A percentile compares a stretch with the other conserved stretches of the same genome.
Conservation (phyloP, 2,888 invertebrate species). For the Hydropsyche betteni region DNA sequence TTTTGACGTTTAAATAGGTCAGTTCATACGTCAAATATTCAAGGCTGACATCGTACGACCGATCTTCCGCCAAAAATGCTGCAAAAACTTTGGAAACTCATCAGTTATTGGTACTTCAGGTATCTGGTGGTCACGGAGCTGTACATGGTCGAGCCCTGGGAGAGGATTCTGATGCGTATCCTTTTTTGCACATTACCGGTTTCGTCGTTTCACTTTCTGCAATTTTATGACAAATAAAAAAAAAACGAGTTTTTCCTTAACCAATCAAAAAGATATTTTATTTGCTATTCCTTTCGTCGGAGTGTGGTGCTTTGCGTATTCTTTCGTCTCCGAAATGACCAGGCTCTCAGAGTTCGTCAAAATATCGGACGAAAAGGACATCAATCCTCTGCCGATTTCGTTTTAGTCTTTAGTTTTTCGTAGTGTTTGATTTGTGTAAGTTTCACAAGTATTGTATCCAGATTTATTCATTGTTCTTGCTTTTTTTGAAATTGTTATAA, state of each 20-base stretch:
- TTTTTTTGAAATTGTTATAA: too few species aligned
- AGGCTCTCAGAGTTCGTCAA: background rate
- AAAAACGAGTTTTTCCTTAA: constrained; percentile 4
- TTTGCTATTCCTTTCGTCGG: constrained; percentile 5
- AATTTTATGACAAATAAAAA: too few species aligned
- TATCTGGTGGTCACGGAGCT: constrained; percentile 70
- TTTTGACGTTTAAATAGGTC: too few species aligned
- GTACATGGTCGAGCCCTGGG: constrained; percentile 75
- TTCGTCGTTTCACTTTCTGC: too few species aligned
- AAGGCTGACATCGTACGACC: too few species aligned
- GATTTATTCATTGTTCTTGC: too few species aligned
- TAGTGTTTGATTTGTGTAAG: too few species aligned
- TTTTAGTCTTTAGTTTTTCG: background rate
- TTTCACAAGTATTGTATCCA: too few species aligned
- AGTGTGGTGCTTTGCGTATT: constrained; percentile 10
- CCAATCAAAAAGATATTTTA: background rate
- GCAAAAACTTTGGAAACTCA: constrained; percentile 56
- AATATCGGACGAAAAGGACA: background rate
- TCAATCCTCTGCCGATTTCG: background rate
- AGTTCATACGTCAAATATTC: too few species aligned
- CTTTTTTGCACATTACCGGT: constrained; percentile 59
- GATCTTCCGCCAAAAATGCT: constrained; percentile 15
- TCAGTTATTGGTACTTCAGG: constrained; percentile 69
- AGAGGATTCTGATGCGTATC: constrained; percentile 71
- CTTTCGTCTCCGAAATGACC: background rate